These are phyloP conservation scores for Acestrorhynchus altus DNA, from an alignment of 2,797 vertebrate species.

Conservation along the genomic window DNA sequence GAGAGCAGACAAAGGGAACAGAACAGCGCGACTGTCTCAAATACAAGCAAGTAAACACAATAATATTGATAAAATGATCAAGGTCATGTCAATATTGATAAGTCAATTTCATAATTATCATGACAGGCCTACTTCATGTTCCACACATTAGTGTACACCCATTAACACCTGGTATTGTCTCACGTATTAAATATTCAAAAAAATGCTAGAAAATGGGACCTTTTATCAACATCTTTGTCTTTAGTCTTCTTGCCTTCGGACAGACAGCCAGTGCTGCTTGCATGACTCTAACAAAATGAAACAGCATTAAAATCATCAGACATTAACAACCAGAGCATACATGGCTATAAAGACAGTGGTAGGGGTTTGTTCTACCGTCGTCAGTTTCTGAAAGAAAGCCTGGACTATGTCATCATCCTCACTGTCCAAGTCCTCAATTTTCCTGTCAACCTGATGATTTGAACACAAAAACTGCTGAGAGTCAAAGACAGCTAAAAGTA, in stretches of 20 bases:
- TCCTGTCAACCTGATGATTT: neutral
- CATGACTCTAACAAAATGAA: neutral
- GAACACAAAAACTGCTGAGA: neutral
- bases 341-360: neutral
- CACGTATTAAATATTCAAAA: neutral
- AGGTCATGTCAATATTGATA: too few relatives aligned
- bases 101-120: too few relatives aligned
- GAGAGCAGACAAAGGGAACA: too few relatives aligned
- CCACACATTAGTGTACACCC: too few relatives aligned
- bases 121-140: too few relatives aligned
- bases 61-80: too few relatives aligned
- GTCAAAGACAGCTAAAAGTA: neutral
- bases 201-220: neutral
- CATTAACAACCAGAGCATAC: neutral
- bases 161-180: too few relatives aligned
- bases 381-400: neutral
- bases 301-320: neutral
- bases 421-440: constrained; percentile 9
- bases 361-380: neutral
- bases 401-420: neutral
- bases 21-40: too few relatives aligned
- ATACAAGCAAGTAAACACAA: too few relatives aligned
- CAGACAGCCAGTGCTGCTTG: neutral
- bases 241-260: neutral
- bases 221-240: neutral